A percentile compares a stretch with the other conserved stretches of the same genome.
Conservation (phyloP, 1,140 invertebrate species). For the Microvelia longipes region DNA sequence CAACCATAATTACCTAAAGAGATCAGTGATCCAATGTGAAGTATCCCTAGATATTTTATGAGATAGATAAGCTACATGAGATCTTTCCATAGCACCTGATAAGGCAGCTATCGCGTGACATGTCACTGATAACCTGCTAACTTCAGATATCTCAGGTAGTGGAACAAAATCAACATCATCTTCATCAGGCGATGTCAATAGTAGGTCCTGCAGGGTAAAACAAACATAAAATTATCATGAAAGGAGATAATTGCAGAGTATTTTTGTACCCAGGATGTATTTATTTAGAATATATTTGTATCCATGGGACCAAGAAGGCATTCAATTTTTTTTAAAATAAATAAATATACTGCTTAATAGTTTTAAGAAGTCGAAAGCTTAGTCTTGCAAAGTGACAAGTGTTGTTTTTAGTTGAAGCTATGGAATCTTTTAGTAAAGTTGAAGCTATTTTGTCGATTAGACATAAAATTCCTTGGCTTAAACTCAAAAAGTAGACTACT, state of each 20-base stretch:
- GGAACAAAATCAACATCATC: constrained; percentile 29
- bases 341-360: too few relatives aligned
- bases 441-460: too few relatives aligned
- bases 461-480: too few relatives aligned
- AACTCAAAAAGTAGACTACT: too few relatives aligned
- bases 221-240: background rate
- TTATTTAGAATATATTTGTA: background rate
- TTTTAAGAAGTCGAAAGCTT: too few relatives aligned
- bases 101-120: constrained; percentile 60
- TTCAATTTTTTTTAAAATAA: too few relatives aligned
- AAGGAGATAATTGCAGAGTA: too few relatives aligned
- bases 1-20: constrained; percentile 56
- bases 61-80: constrained; percentile 50
- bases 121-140: constrained; percentile 48
- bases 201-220: constrained; percentile 30
- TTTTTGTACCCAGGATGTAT: too few relatives aligned
- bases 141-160: constrained; percentile 38
- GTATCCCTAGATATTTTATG: constrained; percentile 56
- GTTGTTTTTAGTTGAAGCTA: too few relatives aligned
- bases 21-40: constrained; percentile 57
- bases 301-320: background rate
- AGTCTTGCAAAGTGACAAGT: too few relatives aligned
- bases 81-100: constrained; percentile 49
- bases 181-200: constrained; percentile 32
- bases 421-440: too few relatives aligned